phyloP scores from a whole-genome alignment of 2,113 vertebrate genomes.

The Nyctereutes procyonoides region DNA sequence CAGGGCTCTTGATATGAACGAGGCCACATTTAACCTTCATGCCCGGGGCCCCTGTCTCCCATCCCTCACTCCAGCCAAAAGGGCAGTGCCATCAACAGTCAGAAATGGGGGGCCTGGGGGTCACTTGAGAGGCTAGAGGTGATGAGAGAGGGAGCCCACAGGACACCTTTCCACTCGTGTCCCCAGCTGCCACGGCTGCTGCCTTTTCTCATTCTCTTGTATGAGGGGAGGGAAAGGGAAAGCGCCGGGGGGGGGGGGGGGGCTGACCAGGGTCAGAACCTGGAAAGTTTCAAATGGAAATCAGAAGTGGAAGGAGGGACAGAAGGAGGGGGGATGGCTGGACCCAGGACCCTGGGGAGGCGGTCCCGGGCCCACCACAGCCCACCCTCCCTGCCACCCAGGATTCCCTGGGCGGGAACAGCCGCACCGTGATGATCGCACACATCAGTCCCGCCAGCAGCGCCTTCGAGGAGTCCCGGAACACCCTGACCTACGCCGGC shows the following conservation, averaged over 20 bases:
- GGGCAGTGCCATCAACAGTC: neutral
- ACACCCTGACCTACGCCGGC: constrained; percentile 94
- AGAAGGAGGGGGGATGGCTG: neutral
- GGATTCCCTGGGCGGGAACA: constrained; percentile 95
- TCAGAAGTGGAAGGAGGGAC: neutral
- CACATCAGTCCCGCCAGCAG: constrained; percentile 95
- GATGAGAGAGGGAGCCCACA: neutral
- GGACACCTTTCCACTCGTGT: neutral
- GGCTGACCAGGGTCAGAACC: neutral
- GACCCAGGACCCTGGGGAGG: neutral
- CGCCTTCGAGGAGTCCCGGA: constrained; percentile 94
- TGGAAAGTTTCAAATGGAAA: neutral
- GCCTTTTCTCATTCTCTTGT: accelerated
- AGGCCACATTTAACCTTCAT: neutral
- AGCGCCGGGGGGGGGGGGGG: too few species aligned
- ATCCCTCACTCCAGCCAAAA: neutral
- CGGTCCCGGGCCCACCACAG: accelerated
- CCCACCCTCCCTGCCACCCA: constrained; percentile 44
- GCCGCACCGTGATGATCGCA: constrained; percentile 95
- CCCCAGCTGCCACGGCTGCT: neutral
- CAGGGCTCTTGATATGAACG: neutral
- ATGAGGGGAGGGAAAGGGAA: neutral
- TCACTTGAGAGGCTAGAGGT: neutral
- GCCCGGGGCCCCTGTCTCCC: neutral
- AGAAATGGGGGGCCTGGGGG: neutral